A percentile compares a stretch with the other conserved stretches of the same genome.
Evolutionary conservation across 2,797 vertebrate species (phyloP).

Genomic region (Oryzias sinensis): DNA sequence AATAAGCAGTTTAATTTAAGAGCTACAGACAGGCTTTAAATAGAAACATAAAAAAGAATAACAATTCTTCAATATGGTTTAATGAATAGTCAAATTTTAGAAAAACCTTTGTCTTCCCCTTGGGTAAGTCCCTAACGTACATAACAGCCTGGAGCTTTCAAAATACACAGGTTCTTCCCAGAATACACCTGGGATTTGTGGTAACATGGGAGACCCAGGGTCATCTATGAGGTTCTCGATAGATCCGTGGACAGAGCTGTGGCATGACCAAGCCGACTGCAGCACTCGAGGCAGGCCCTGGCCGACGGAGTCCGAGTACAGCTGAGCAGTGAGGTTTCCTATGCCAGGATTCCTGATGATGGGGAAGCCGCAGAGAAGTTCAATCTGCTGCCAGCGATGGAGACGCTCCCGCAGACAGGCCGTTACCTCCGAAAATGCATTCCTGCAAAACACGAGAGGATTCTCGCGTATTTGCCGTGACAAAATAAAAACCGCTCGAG

Average conservation of each 20-base stretch:
- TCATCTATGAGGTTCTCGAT: conserved; percentile 93
- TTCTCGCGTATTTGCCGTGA: conserved; percentile 1
- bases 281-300: conserved; percentile 84
- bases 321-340: conserved; percentile 86
- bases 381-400: conserved; percentile 97
- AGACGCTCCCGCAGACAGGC: conserved; percentile 92
- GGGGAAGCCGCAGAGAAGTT: conserved; percentile 91
- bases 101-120: no score
- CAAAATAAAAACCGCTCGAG: background rate
- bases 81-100: no score
- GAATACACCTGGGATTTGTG: conserved; percentile 80
- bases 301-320: conserved; percentile 90
- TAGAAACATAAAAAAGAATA: no score
- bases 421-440: conserved; percentile 90
- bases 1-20: no score
- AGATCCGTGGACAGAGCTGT: conserved; percentile 65
- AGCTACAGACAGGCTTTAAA: no score
- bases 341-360: conserved; percentile 92
- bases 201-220: conserved; percentile 82
- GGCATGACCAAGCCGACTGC: conserved; percentile 81
- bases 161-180: background rate
- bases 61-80: no score
- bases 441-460: conserved; percentile 72
- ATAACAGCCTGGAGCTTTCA: no score
- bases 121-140: no score